Percentiles rank a stretch among this genome's conserved stretches.
phyloP scores from a whole-genome alignment of 1,140 invertebrate species.

The Heliothis subflexa region DNA sequence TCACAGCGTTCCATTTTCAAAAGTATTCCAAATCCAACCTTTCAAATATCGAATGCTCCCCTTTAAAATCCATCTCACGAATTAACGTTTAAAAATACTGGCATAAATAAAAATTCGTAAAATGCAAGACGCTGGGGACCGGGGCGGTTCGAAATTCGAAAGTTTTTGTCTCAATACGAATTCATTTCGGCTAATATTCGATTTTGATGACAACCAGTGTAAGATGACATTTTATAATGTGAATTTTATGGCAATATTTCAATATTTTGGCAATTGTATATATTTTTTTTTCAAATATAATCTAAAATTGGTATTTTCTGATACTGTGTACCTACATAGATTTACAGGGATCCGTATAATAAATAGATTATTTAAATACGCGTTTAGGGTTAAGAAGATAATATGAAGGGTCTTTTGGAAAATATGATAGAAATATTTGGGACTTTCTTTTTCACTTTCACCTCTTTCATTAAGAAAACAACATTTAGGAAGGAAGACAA shows the following conservation, averaged over 20 bases:
- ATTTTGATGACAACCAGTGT: slow-evolving; percentile 22
- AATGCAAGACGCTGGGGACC: slow-evolving; percentile 56
- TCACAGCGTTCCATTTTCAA: slow-evolving; percentile 4
- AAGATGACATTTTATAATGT: slow-evolving; percentile 16
- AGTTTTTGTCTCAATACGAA: slow-evolving; percentile 57
- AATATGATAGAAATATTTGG: no score
- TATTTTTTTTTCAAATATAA: not conserved
- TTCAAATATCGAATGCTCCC: slow-evolving; percentile 23
- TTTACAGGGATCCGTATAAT: no score
- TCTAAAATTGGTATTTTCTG: not conserved
- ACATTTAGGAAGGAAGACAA: not conserved
- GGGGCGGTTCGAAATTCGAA: slow-evolving; percentile 46
- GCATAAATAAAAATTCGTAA: slow-evolving; percentile 63
- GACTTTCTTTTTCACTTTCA: no score
- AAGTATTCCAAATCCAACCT: slow-evolving; percentile 52
- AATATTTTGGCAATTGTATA: not conserved
- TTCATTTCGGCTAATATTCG: slow-evolving; percentile 69
- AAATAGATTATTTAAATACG: no score
- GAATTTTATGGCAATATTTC: not conserved
- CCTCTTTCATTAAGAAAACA: no score
- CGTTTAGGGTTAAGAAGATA: no score
- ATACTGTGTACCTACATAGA: no score
- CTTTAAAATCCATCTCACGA: slow-evolving; percentile 69
- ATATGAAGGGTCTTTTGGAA: no score
- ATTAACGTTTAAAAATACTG: slow-evolving; percentile 65